phyloP scores from a whole-genome alignment of 2,888 invertebrate genomes.

The Psylliodes chrysocephalus region DNA sequence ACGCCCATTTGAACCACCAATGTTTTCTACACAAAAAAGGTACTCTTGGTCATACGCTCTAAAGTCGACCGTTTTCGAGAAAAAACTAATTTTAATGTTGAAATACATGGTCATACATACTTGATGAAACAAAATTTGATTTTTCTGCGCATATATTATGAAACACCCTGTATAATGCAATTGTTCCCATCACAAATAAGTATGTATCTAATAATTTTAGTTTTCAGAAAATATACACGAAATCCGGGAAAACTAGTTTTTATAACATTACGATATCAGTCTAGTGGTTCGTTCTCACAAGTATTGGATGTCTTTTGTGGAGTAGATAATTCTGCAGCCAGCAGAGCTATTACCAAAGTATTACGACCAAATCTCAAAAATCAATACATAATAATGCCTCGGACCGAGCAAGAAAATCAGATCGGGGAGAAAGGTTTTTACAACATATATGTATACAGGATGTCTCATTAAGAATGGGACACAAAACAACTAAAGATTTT shows the following conservation, averaged over 20 bases:
- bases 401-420: conserved; percentile 10
- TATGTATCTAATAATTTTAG: neutral
- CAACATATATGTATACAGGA: too few species aligned
- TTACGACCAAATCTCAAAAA: neutral
- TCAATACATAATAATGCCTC: conserved; percentile 17
- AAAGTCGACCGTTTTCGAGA: too few species aligned
- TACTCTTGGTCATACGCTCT: too few species aligned
- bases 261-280: neutral
- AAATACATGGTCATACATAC: too few species aligned
- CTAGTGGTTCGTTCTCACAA: conserved; percentile 13
- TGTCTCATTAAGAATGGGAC: too few species aligned
- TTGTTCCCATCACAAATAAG: conserved; percentile 4
- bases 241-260: conserved; percentile 3
- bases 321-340: conserved; percentile 14
- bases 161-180: neutral
- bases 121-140: too few species aligned
- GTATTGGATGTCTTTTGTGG: conserved; percentile 14
- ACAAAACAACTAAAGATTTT: too few species aligned
- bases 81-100: too few species aligned
- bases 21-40: too few species aligned
- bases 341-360: conserved; percentile 10
- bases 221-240: conserved; percentile 5
- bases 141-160: too few species aligned
- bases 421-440: conserved; percentile 11
- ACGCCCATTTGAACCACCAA: too few species aligned